These are phyloP conservation scores for Muscina levida DNA, from an alignment of 2,888 invertebrate genomes.

Conservation along the genomic window DNA sequence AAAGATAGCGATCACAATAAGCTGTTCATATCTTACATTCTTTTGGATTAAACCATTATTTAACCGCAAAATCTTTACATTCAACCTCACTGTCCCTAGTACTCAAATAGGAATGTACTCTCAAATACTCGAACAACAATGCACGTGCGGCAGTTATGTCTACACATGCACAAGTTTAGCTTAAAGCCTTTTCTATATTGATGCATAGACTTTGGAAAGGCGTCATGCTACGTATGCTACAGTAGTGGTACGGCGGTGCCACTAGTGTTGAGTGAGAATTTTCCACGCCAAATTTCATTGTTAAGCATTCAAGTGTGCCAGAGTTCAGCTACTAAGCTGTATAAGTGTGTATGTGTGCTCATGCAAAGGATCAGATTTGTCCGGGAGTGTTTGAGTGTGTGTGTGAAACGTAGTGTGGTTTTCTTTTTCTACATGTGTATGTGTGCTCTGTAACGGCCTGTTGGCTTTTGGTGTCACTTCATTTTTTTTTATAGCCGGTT, in stretches of 20 bases:
- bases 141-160: neutral
- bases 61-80: no score
- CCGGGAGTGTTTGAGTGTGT: neutral
- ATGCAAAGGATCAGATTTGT: neutral
- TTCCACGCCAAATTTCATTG: constrained; percentile 2
- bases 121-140: neutral
- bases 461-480: constrained; percentile 9
- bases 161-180: neutral
- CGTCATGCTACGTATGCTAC: no score
- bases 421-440: constrained; percentile 1
- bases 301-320: no score
- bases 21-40: no score
- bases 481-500: no score
- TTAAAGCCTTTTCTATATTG: neutral
- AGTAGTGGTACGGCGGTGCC: no score
- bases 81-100: no score
- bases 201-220: constrained; percentile 21
- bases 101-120: no score
- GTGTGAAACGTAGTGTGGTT: no score
- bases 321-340: no score
- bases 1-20: no score
- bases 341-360: neutral
- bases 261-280: neutral
- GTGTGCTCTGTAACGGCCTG: constrained; percentile 10
- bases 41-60: no score